Evolutionary conservation across 2,888 invertebrate species (phyloP), one percentile per base, ranked within the genome.

Genomic region (Nemurella pictetii): DNA sequence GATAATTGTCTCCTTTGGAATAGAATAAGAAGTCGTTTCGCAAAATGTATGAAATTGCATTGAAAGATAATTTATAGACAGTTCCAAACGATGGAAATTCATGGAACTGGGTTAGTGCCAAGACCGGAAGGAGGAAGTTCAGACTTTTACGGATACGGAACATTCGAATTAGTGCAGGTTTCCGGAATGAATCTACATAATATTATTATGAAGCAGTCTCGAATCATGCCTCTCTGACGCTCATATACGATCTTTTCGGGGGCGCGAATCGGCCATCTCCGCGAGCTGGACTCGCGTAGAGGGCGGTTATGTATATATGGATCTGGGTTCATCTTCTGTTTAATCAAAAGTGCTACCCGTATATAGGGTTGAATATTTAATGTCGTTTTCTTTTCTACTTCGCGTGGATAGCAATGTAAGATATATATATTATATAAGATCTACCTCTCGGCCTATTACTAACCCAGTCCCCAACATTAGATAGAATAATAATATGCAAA

Each of bases 121-220:
- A 81, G 80, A 4, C 80, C 80, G 35, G 35, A 35, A 84, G 80
- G 27, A 77, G 77, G 84, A 84, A 83, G 83, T 83, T 36, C 78
- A 78, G 29, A 84, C 74, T 83, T 83, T 83, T 83, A 83, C 83
- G 83, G 74, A 84, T 80, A 78, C 78, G 78, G 75, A 84, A 84
- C 84, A 80, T 80, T 80, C 80, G 84, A 77, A 84, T 84, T 84
- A 84, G 80, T 80, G 35, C 80, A 78, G 36, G 80, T 75, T 82
- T 83, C 83, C 83, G 83, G 83, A 27, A 73, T 30, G 77, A 78
- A 84, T 81, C 36, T 81, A 36, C 80, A 81, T 81, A 81, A 26
- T 35, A 81, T 7, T 55, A 55, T 55, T 55, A 55, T 55, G 55
- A 55, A 35, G 30, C 25, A 32, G 75, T 27, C 26, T 75, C 28